These are phyloP conservation scores for Protophormia terraenovae DNA, from an alignment of 2,888 invertebrate genomes.

Conservation along the genomic window DNA sequence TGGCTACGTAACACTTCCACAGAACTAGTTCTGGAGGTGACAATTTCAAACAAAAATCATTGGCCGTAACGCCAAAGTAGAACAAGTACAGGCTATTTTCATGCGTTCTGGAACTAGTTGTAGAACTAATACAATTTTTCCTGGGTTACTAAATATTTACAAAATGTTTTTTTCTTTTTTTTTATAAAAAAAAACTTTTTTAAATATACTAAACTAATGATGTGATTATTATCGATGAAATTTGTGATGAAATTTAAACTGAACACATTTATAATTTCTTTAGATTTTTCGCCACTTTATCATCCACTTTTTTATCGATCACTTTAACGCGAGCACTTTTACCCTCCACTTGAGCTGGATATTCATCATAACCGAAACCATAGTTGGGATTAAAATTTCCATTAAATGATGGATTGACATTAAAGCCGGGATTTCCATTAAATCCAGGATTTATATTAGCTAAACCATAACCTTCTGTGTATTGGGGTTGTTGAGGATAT, in stretches of 20 bases:
- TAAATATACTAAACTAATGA: constrained; percentile 6
- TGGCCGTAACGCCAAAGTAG: too few relatives aligned
- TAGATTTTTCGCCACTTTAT: constrained; percentile 73
- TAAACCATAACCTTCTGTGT: constrained; percentile 76
- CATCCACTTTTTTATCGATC: constrained; percentile 69
- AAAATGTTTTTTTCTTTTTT: background rate
- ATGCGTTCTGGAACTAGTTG: too few relatives aligned
- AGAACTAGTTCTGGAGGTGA: too few relatives aligned
- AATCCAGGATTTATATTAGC: constrained; percentile 62
- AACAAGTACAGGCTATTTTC: too few relatives aligned
- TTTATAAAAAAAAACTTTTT: background rate
- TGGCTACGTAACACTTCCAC: too few relatives aligned
- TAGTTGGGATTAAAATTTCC: constrained; percentile 50
- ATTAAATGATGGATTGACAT: constrained; percentile 38
- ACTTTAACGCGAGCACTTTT: constrained; percentile 72
- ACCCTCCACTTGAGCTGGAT: constrained; percentile 69
- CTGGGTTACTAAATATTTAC: too few relatives aligned
- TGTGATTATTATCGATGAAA: background rate
- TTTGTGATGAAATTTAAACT: background rate
- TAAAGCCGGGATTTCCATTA: background rate
- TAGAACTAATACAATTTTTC: too few relatives aligned
- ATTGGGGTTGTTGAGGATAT: constrained; percentile 61
- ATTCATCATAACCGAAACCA: constrained; percentile 72
- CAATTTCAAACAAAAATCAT: too few relatives aligned
- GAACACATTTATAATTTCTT: constrained; percentile 57